A percentile compares a stretch with the other conserved stretches of the same genome.
Conservation (phyloP, 2,113 vertebrate species). For the Melospiza melodia region DNA sequence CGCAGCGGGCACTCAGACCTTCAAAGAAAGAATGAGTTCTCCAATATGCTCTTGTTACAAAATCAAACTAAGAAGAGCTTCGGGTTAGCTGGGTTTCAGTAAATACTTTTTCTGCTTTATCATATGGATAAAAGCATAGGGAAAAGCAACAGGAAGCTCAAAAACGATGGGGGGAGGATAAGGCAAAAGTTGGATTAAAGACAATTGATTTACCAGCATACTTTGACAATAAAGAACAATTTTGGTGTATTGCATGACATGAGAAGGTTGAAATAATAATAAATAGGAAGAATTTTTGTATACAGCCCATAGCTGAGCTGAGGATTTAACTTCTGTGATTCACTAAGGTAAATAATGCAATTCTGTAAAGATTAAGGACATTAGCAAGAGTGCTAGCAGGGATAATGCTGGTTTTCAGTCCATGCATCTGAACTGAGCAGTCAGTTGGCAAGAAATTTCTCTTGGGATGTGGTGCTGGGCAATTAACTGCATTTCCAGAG, state of each 20-base stretch:
- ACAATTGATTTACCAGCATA: background rate
- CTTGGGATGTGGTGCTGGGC: background rate
- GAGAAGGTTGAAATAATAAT: background rate
- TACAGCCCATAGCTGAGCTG: background rate
- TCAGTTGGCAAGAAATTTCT: background rate
- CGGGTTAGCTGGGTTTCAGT: background rate
- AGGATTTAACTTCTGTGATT: background rate
- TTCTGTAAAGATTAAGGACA: background rate
- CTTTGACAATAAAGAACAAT: background rate
- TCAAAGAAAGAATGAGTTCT: background rate
- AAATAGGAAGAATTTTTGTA: background rate
- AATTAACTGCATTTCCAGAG: background rate
- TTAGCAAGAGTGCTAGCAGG: background rate
- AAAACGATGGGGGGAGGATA: background rate
- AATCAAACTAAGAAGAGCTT: background rate
- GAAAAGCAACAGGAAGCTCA: background rate
- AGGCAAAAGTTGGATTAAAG: background rate
- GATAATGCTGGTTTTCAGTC: background rate
- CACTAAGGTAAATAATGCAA: background rate
- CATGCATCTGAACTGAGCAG: background rate
- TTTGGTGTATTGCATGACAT: background rate
- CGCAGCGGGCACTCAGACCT: background rate
- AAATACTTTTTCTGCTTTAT: background rate
- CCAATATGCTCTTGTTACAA: background rate
- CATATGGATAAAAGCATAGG: background rate